phyloP scores from a whole-genome alignment of 1,140 invertebrate species.

The Eumaeus atala region DNA sequence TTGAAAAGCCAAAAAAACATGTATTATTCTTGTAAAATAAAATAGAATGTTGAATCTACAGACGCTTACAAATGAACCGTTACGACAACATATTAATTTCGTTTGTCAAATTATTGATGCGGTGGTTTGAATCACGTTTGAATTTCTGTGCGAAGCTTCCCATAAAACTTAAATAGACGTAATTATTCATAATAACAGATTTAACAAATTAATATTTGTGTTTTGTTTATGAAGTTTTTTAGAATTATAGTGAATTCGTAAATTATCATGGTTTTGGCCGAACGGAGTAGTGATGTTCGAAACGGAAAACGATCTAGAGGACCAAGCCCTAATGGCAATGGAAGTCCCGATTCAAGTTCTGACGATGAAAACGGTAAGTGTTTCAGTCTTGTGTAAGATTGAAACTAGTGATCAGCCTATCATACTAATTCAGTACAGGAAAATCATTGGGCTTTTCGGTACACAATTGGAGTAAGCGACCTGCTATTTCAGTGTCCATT shows the following conservation, averaged over 20 bases:
- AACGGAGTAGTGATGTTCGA: slow-evolving; percentile 86
- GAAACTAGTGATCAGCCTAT: too few relatives aligned
- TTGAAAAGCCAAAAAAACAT: too few relatives aligned
- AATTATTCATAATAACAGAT: slow-evolving; percentile 39
- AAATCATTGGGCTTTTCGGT: slow-evolving; percentile 3
- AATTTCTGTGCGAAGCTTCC: slow-evolving; percentile 64
- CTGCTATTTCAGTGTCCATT: neutral
- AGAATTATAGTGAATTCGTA: slow-evolving; percentile 27
- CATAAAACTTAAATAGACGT: slow-evolving; percentile 41
- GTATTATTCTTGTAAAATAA: too few relatives aligned
- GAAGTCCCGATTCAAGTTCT: slow-evolving; percentile 84
- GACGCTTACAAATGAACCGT: slow-evolving; percentile 48
- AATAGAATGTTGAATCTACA: slow-evolving; percentile 61
- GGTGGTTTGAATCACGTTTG: slow-evolving; percentile 74
- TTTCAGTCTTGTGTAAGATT: neutral
- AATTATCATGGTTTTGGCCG: slow-evolving; percentile 87
- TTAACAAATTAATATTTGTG: slow-evolving; percentile 20
- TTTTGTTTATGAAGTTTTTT: slow-evolving; percentile 12
- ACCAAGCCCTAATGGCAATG: slow-evolving; percentile 90
- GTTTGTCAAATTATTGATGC: slow-evolving; percentile 71
- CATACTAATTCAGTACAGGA: too few relatives aligned
- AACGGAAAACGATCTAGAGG: slow-evolving; percentile 91
- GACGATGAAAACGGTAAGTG: slow-evolving; percentile 86
- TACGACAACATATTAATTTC: slow-evolving; percentile 39
- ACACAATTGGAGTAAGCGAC: neutral